These are phyloP conservation scores for Andrena bicolor DNA, from an alignment of 2,888 invertebrate species.

Conservation along the genomic window DNA sequence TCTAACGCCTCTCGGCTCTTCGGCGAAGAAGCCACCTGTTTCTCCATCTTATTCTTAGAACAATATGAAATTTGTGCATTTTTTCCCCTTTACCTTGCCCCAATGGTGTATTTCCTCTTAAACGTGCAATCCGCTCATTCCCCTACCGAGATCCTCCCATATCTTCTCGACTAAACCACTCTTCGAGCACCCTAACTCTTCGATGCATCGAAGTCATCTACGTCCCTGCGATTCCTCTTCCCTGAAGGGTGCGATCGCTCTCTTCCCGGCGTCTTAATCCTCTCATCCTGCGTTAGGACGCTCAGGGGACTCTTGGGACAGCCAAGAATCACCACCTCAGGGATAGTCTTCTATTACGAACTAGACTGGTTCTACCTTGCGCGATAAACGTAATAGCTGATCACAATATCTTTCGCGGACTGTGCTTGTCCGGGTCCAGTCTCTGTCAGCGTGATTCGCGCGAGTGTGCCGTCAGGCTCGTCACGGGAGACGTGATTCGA, in stretches of 20 bases:
- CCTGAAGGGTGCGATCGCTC: not conserved
- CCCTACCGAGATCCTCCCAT: not conserved
- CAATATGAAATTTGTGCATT: slow-evolving; percentile 76
- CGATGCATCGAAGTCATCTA: slow-evolving; percentile 3
- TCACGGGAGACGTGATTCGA: too few species aligned
- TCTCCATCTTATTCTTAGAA: slow-evolving; percentile 23
- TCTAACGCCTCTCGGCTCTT: slow-evolving; percentile 23
- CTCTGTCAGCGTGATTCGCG: not conserved
- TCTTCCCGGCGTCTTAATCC: not conserved
- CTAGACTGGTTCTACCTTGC: slow-evolving; percentile 19
- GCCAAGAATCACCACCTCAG: not conserved
- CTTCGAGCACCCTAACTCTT: not conserved
- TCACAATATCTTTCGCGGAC: slow-evolving; percentile 1
- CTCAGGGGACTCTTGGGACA: too few species aligned
- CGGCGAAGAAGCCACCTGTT: not conserved
- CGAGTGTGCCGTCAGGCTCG: too few species aligned
- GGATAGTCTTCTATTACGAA: slow-evolving; percentile 8
- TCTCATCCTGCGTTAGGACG: too few species aligned
- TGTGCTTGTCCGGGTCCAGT: not conserved
- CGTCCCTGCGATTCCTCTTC: not conserved
- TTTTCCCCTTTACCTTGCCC: slow-evolving; percentile 6
- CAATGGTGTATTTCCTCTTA: not conserved
- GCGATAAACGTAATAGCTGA: slow-evolving; percentile 9
- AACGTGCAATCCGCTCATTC: not conserved
- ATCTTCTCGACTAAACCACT: not conserved